These are phyloP conservation scores for Luidia sarsii DNA, from an alignment of 53 echinoderm and acorn worm species.

Conservation along the genomic window DNA sequence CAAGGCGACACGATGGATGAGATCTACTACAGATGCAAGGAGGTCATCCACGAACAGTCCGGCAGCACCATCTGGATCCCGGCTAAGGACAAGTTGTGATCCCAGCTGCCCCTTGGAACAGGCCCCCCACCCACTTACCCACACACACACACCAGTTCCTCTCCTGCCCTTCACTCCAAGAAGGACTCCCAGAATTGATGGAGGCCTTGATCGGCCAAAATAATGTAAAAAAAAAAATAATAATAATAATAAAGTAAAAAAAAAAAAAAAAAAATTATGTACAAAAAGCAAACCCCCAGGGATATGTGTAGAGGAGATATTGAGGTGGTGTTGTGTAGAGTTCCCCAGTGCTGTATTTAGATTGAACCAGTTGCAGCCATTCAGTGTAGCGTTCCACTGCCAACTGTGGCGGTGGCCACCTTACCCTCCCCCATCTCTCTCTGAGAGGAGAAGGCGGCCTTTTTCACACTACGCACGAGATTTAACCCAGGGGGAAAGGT, in stretches of 20 bases:
- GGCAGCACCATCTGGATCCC: constrained; percentile 94
- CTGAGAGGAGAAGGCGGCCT: too few relatives aligned
- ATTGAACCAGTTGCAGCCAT: too few relatives aligned
- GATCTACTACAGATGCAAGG: constrained; percentile 87
- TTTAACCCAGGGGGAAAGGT: too few relatives aligned
- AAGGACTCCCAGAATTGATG: constrained; percentile 18
- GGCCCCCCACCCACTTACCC: constrained; percentile 17
- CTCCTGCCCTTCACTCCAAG: neutral
- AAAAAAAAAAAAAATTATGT: constrained; percentile 10
- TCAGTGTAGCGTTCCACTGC: too few relatives aligned
- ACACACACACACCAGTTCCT: constrained; percentile 10
- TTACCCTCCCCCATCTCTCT: too few relatives aligned
- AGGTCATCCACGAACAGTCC: constrained; percentile 89
- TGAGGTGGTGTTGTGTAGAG: constrained; percentile 30
- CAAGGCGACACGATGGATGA: constrained; percentile 95
- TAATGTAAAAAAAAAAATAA: too few relatives aligned
- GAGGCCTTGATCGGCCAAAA: too few relatives aligned
- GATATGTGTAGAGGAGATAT: constrained; percentile 22
- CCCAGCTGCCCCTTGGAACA: constrained; percentile 29
- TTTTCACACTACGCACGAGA: too few relatives aligned
- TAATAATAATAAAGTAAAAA: too few relatives aligned
- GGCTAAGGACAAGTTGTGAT: constrained; percentile 90
- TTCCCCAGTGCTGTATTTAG: too few relatives aligned
- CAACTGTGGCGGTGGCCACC: too few relatives aligned
- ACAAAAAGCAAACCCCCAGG: too few relatives aligned